Percentiles rank a stretch among this genome's conserved stretches.
phyloP scores from a whole-genome alignment of 30 jellyfish, hydroid and myxozoan species.

The Hydra vulgaris region DNA sequence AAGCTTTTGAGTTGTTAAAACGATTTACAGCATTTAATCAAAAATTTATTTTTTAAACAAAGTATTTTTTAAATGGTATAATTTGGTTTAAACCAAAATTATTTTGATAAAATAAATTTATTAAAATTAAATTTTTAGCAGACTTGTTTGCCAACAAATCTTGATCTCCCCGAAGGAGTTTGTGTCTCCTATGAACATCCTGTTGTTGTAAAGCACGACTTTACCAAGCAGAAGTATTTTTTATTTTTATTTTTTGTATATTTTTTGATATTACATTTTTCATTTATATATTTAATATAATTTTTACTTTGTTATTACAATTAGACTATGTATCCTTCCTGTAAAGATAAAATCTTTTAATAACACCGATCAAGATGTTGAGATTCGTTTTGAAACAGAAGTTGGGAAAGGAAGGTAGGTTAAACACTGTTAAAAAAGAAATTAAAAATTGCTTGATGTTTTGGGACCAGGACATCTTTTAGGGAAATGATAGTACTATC shows the following conservation, averaged over 20 bases:
- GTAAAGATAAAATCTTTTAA: conserved; percentile 7
- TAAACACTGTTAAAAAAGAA: not conserved
- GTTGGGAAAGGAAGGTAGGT: not conserved
- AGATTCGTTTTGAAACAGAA: conserved; percentile 10
- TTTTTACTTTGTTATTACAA: not conserved
- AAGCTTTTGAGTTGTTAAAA: too few relatives aligned
- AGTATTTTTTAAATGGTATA: too few relatives aligned
- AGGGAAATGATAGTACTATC: too few relatives aligned
- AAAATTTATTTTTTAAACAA: too few relatives aligned
- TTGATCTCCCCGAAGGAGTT: not conserved
- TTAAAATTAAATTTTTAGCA: not conserved
- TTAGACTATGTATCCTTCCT: conserved; percentile 18
- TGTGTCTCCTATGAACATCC: conserved; percentile 6
- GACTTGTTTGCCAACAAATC: not conserved
- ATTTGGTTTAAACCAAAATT: too few relatives aligned
- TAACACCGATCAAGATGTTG: conserved; percentile 9
- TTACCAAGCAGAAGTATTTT: not conserved
- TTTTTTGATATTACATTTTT: not conserved
- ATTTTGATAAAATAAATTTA: too few relatives aligned
- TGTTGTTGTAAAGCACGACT: conserved; percentile 18
- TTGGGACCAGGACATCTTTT: too few relatives aligned
- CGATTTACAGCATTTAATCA: too few relatives aligned
- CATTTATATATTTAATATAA: not conserved
- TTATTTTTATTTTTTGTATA: not conserved
- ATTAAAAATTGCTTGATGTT: too few relatives aligned